Evolutionary conservation across 1,140 invertebrate genomes (phyloP).

Genomic region (Lysiphlebus fabarum): DNA sequence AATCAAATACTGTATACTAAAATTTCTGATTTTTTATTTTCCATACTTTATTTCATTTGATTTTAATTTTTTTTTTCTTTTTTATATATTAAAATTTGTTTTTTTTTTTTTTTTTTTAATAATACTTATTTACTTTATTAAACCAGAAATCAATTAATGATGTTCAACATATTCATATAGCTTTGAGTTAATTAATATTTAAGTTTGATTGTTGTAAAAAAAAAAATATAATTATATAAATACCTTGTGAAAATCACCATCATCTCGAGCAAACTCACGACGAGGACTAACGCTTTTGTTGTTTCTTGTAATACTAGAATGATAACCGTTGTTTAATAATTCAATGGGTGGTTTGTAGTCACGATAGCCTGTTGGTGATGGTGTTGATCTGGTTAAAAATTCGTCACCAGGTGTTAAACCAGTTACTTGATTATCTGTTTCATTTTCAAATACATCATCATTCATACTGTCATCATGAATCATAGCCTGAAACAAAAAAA

Average conservation of each 20-base stretch:
- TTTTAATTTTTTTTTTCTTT: conserved; percentile 4
- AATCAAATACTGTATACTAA: conserved; percentile 31
- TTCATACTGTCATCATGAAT: conserved; percentile 66
- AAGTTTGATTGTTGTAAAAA: no score
- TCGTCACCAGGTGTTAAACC: conserved; percentile 23
- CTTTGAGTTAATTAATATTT: no score
- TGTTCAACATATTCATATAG: no score
- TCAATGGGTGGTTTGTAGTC: conserved; percentile 74
- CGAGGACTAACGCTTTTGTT: conserved; percentile 27
- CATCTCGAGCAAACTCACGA: conserved; percentile 51
- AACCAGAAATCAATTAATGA: no score
- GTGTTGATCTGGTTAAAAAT: conserved; percentile 31
- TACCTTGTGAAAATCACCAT: conserved; percentile 64
- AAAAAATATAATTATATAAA: not conserved
- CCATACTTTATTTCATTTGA: not conserved
- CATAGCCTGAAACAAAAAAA: conserved; percentile 40
- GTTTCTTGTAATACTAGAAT: conserved; percentile 31
- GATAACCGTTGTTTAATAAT: conserved; percentile 52
- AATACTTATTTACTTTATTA: no score
- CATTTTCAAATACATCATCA: conserved; percentile 74
- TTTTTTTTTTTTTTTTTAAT: no score
- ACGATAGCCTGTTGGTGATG: conserved; percentile 73
- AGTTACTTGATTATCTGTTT: conserved; percentile 40
- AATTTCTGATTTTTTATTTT: not conserved
- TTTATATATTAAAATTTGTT: no score